Evolutionary conservation across 2,888 invertebrate species (phyloP), one percentile per base, ranked within the genome.

Genomic region (Dicycla oo): DNA sequence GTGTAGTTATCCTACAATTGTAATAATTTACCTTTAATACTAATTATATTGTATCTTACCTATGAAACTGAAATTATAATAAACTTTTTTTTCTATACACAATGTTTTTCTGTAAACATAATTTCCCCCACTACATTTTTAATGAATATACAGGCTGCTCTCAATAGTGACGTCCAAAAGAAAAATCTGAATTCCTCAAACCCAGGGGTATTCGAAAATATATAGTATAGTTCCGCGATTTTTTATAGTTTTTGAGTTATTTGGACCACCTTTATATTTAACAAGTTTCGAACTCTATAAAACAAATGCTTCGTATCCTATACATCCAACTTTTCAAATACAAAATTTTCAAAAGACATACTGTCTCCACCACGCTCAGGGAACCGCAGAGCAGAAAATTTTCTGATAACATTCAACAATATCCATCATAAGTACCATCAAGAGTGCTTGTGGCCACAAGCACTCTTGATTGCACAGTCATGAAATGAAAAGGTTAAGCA

Each of bases 71-170:
- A n/a, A 30, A 56, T 15, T 47, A 30, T 40, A 75, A 72, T 72
- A 75, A 72, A 72, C 15, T 11, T 45, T 75, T 47, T 69, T 61
- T 20, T 54, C 4, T 38, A 18, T 20, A 47, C 43, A 23, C 15
- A 11, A 1, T 75, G 23, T 75, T 75, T 73, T 56, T 54, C 11
- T 73, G 15, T 15, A 54, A 0, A 23, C 20, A 30, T 23, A 47
- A 23, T 45, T n/a, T 23, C 15, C 53, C 11, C 5, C 7, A 34
- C 3, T 43, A 13, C 5, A 34, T 34, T 34, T 34, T 34, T 34
- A 34, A 34, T 34, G 34, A 34, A 34, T 34, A 34, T 34, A 34
- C 2, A n/a, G n/a, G n/a, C n/a, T n/a, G n/a, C n/a, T n/a, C n/a
- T n/a, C n/a, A n/a, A n/a, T n/a, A n/a, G n/a, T n/a, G n/a, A n/a